Base-by-base conservation (phyloP, 2,888 invertebrate genomes). In the Rhagophthalmus giganteus region DNA sequence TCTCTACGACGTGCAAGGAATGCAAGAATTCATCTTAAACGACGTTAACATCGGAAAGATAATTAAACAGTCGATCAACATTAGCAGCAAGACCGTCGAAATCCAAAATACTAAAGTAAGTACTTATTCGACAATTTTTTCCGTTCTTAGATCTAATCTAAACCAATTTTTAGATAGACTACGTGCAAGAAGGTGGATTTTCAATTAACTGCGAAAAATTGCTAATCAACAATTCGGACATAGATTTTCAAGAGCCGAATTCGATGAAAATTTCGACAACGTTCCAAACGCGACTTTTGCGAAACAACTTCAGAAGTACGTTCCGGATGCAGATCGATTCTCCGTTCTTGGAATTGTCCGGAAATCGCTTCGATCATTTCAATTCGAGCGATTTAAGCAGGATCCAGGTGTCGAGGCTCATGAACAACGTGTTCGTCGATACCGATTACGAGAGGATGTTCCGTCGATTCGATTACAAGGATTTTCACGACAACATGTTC, bases 401-500 rank as follows among this genome's bases (percentile, higher is more conserved):
- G 2, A 31, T 41, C 15, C 10, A 24, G 10, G 26, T 37, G 15
- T 9, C 46, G 10, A 6, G 41, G 2, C 7, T 52, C 3, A 46
- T 46, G 35, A 31, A 46, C 12, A 52, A 52, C 11, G 4, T 35
- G 1, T 32, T 52, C 24, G 4, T 24, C 2, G 13, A 37, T 2
- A 14, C 11, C 6, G 27, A 46, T 20, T 31, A 26, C 9, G 14
- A 35, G 2, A 10, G 10, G 1, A 24, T 46, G 0, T 30, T 52
- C 11, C 8, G 16, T 8, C 15, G 10, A 20, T 52, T 40, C n/a
- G 11, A 41, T n/a, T 37, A 35, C 26, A 52, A 41, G 31, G 52
- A 52, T 32, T 46, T 52, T 10, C 33, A 52, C 15, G 31, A 37
- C 31, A 52, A 52, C 12, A 3, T 30, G 2, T 52, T 52, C 10